A percentile compares a stretch with the other conserved stretches of the same genome.
Conservation (phyloP, 2,113 vertebrate genomes). For the Alethe castanea region DNA sequence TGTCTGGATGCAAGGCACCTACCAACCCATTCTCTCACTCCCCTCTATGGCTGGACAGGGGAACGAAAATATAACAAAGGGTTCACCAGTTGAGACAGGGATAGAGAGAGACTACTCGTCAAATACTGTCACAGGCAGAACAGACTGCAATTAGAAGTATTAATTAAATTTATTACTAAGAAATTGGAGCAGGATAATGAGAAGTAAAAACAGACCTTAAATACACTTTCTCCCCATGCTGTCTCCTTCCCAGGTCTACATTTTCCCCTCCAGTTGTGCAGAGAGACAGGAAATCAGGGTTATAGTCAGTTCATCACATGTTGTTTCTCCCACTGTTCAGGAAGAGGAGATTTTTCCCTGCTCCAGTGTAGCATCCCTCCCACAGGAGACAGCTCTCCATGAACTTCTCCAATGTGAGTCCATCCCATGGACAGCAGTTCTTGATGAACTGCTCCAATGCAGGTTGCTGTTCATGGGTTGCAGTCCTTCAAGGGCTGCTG, state of each 20-base stretch:
- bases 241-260: background rate
- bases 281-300: background rate
- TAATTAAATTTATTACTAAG: background rate
- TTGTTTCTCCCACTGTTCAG: background rate
- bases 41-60: background rate
- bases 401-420: background rate
- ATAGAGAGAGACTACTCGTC: background rate
- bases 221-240: background rate
- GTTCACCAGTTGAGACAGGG: background rate
- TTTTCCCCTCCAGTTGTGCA: accelerated
- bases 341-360: background rate
- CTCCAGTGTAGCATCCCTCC: accelerated
- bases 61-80: background rate
- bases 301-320: background rate
- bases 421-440: background rate
- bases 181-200: background rate
- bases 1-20: background rate
- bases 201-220: background rate
- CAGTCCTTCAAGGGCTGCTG: background rate
- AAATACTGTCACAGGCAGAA: background rate
- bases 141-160: background rate
- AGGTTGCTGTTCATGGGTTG: background rate
- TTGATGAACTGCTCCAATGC: background rate
- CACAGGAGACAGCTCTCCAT: background rate
- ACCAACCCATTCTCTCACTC: background rate